Evolutionary conservation across 2,888 invertebrate genomes (phyloP).

Genomic region (Nebria salina): DNA sequence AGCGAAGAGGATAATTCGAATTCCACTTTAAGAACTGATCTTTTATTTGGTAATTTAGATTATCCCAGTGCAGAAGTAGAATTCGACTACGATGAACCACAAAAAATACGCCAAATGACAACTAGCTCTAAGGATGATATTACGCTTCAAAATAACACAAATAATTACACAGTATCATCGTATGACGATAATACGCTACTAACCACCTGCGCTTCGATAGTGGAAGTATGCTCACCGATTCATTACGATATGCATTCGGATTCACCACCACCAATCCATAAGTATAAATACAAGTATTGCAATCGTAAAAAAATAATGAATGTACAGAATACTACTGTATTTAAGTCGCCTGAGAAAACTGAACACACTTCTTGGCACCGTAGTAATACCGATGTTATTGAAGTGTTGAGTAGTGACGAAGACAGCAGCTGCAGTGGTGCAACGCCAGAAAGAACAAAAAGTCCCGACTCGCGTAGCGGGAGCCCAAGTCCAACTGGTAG

Average conservation of each 20-base stretch:
- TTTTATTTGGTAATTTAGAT: slow-evolving; percentile 60
- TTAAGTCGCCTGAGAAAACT: slow-evolving; percentile 29
- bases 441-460: slow-evolving; percentile 27
- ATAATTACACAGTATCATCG: slow-evolving; percentile 56
- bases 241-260: slow-evolving; percentile 58
- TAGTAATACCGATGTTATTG: slow-evolving; percentile 29
- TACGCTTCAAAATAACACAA: slow-evolving; percentile 54
- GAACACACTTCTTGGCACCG: slow-evolving; percentile 28
- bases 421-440: slow-evolving; percentile 26
- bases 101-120: slow-evolving; percentile 55
- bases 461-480: slow-evolving; percentile 15
- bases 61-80: slow-evolving; percentile 57
- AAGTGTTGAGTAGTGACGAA: slow-evolving; percentile 40
- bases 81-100: slow-evolving; percentile 54
- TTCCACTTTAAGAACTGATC: slow-evolving; percentile 58
- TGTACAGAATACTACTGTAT: slow-evolving; percentile 13
- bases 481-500: slow-evolving; percentile 28
- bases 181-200: slow-evolving; percentile 60
- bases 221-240: slow-evolving; percentile 62
- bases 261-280: slow-evolving; percentile 56
- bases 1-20: slow-evolving; percentile 59
- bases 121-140: slow-evolving; percentile 51
- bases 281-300: slow-evolving; percentile 62
- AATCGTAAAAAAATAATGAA: slow-evolving; percentile 57
- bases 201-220: slow-evolving; percentile 60